Evolutionary conservation across 2,888 invertebrate genomes (phyloP).

Genomic region (Brachycybe producta): DNA sequence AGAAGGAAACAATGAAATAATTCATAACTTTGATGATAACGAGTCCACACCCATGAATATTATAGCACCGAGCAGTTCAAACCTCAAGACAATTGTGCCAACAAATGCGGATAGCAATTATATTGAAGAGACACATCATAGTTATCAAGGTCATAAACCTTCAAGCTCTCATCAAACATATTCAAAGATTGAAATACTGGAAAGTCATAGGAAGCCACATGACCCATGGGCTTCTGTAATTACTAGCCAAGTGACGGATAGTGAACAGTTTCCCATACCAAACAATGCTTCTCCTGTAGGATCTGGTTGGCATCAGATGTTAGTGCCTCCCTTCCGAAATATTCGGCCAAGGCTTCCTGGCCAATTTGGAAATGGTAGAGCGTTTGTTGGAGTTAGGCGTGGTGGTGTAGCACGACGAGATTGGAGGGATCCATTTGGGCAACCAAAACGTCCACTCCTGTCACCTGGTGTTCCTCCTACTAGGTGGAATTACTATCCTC

Average conservation of each 20-base stretch:
- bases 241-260: neutral
- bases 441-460: no score
- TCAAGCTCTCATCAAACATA: neutral
- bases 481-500: no score
- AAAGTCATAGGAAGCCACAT: neutral
- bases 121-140: neutral
- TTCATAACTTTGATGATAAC: neutral
- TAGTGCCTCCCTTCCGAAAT: no score
- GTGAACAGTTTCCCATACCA: neutral
- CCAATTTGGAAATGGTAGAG: no score
- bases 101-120: neutral
- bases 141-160: neutral
- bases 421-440: no score
- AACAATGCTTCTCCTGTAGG: neutral
- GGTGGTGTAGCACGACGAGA: no score
- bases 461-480: no score
- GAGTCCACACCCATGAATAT: neutral
- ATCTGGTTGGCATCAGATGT: neutral
- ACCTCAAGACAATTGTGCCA: conserved; percentile 3
- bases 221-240: neutral
- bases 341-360: no score
- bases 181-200: conserved; percentile 8
- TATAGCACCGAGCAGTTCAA: neutral
- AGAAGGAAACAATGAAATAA: neutral
- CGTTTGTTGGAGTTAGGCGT: no score